Evolutionary conservation across 2,113 vertebrate genomes (phyloP), one percentile per base, ranked within the genome.

Genomic region (Bettongia penicillata): DNA sequence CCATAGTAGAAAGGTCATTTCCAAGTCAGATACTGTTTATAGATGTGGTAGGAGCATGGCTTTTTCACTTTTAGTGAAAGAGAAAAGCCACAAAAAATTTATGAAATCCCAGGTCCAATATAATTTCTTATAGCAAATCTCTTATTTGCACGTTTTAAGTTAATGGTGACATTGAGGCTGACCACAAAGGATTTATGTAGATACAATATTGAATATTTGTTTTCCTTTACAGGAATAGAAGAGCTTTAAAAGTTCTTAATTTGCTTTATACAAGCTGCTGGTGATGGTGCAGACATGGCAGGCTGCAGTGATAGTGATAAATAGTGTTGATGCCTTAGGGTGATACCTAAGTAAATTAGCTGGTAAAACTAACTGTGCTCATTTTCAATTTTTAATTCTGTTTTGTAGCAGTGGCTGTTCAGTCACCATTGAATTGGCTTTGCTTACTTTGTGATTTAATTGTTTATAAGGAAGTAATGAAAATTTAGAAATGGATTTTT

Each of bases 401-500:
- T 97, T 97, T 90, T 95, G 37, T 77, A 90, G 37, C 53, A 50
- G 16, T 96, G 91, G 51, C 53, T 98, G 96, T 96, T 98, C 91
- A 97, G 95, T 93, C 95, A 97, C 94, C 91, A 94, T 51, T 95
- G 96, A 96, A 95, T 19, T 97, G 92, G 49, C 77, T 97, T 97
- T 51, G 2, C 91, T 97, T 97, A 95, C 89, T 97, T 95, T 97
- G 93, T 97, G 94, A 96, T 98, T 98, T 98, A 98, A 98, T 98
- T 98, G 93, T 97, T 98, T 97, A 93, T 95, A 89, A 95, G 92
- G 90, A 53, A 53, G 9, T 96, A 98, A 96, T 97, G 94, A 97
- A 97, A 97, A 97, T 96, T 97, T 95, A 95, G 91, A 96, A 95
- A 97, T 48, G 1, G 43, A 10, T 43, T 84, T 84, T 84, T 84